Evolutionary conservation across 2,888 invertebrate species (phyloP).

Genomic region (Hanleya hanleyi): DNA sequence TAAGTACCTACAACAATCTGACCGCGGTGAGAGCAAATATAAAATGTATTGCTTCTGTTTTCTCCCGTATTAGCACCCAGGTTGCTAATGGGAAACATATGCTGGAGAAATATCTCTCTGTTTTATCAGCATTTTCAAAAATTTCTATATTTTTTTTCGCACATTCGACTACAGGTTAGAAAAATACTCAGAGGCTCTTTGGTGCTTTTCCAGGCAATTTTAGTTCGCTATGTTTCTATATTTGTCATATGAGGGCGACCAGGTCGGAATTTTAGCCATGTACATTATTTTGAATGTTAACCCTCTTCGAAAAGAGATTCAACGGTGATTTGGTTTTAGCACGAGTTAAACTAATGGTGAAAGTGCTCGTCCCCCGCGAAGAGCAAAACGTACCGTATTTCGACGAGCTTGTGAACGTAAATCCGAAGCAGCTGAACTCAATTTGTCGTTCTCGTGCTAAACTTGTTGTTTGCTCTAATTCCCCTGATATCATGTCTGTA

Average conservation of each 20-base stretch:
- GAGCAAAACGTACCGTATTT: too few relatives aligned
- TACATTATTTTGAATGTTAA: too few relatives aligned
- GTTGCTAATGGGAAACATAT: constrained; percentile 1
- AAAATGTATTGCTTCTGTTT: not conserved
- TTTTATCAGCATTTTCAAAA: constrained; percentile 1
- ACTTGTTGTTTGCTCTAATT: too few relatives aligned
- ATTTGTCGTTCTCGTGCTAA: too few relatives aligned
- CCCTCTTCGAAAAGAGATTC: too few relatives aligned
- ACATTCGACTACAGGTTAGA: not conserved
- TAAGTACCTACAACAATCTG: constrained; percentile 6
- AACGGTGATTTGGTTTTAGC: too few relatives aligned
- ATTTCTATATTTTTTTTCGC: constrained; percentile 1
- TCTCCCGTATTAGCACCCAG: not conserved
- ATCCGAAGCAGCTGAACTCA: too few relatives aligned
- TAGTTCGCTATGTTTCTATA: not conserved
- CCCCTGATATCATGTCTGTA: too few relatives aligned
- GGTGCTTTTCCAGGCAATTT: not conserved
- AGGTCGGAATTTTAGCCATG: too few relatives aligned
- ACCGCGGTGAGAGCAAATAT: constrained; percentile 1
- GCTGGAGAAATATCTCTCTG: not conserved
- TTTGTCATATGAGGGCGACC: not conserved
- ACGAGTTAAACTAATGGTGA: too few relatives aligned
- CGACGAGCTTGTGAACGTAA: too few relatives aligned
- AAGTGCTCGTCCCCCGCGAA: too few relatives aligned
- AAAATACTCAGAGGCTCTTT: not conserved